Conservation (phyloP, 1,140 invertebrate genomes). For the Plectrocnemia conspersa region DNA sequence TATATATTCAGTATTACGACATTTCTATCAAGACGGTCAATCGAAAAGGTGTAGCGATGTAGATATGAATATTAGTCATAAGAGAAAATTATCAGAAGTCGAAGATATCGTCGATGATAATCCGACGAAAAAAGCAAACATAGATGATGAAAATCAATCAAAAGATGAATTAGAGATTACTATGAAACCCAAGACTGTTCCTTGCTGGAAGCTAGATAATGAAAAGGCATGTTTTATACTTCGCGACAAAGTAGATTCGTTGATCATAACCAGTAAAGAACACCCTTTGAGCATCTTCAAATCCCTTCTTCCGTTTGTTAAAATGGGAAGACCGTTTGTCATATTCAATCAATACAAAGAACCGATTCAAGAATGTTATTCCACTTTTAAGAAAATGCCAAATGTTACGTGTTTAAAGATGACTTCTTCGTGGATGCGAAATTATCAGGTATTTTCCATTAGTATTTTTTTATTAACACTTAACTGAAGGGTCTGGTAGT, state of each 20-base stretch:
- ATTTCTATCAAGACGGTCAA: constrained; percentile 56
- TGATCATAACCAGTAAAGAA: constrained; percentile 77
- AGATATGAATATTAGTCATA: background rate
- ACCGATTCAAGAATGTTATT: constrained; percentile 75
- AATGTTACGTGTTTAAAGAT: constrained; percentile 71
- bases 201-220: constrained; percentile 63
- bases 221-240: constrained; percentile 56
- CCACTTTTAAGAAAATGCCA: constrained; percentile 63
- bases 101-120: background rate
- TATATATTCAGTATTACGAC: constrained; percentile 65
- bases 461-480: background rate
- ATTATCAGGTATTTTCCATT: constrained; percentile 85
- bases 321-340: constrained; percentile 75
- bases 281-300: constrained; percentile 76
- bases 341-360: constrained; percentile 76
- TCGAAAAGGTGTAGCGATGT: constrained; percentile 32
- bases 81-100: background rate
- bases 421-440: constrained; percentile 80
- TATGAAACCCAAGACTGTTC: constrained; percentile 30
- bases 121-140: constrained; percentile 1
- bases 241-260: constrained; percentile 64
- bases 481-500: too few species aligned
- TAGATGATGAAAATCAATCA: constrained; percentile 30
- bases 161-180: constrained; percentile 34
- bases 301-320: constrained; percentile 69